phyloP scores from a whole-genome alignment of 1,140 invertebrate genomes.

The Trachelipus rathkii region DNA sequence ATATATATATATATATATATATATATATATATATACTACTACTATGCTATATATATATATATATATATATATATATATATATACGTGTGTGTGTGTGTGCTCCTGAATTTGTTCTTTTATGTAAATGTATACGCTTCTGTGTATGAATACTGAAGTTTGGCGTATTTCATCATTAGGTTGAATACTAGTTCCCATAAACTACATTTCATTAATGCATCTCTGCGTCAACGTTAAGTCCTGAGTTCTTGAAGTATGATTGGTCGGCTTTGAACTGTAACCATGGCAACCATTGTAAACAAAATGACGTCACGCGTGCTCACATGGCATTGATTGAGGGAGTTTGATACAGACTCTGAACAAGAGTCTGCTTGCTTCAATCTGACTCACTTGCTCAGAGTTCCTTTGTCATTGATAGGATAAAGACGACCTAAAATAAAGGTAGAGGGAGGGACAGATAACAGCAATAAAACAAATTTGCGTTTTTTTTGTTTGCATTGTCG shows the following conservation, averaged over 20 bases:
- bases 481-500: neutral
- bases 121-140: too few species aligned
- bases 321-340: slow-evolving; percentile 7
- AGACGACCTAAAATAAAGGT: neutral
- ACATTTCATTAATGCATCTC: neutral
- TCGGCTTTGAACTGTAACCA: neutral
- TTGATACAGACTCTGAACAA: neutral
- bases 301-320: neutral
- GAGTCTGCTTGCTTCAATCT: neutral
- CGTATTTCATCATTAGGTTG: too few species aligned
- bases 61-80: neutral
- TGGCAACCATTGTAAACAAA: slow-evolving; percentile 10
- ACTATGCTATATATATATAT: neutral
- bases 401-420: slow-evolving; percentile 5
- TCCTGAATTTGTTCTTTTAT: neutral
- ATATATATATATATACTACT: neutral
- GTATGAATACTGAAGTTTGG: too few species aligned
- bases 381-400: slow-evolving; percentile 1
- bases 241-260: neutral
- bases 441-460: neutral
- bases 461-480: neutral
- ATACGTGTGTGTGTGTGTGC: neutral
- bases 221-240: neutral
- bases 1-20: neutral
- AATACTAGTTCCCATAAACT: neutral